These are phyloP conservation scores for Nemurella pictetii DNA, from an alignment of 2,888 invertebrate species.

Conservation along the genomic window DNA sequence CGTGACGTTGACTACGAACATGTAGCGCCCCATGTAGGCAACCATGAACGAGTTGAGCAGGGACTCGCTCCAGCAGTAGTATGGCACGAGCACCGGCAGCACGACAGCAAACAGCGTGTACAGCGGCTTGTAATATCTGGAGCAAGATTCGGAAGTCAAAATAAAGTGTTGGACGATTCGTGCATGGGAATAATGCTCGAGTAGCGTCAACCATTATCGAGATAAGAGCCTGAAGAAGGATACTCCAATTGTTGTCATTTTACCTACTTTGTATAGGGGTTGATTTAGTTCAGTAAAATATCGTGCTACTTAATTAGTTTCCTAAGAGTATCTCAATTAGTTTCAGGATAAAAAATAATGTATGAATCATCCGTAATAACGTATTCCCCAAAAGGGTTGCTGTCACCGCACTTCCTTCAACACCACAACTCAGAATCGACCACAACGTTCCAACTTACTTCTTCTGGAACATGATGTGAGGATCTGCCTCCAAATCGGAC, in stretches of 20 bases:
- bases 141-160: too few relatives aligned
- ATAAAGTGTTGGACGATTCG: neutral
- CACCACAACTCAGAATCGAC: too few relatives aligned
- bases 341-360: too few relatives aligned
- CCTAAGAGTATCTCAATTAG: too few relatives aligned
- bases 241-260: neutral
- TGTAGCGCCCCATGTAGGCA: slow-evolving; percentile 64
- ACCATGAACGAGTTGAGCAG: slow-evolving; percentile 62
- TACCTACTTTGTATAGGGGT: too few relatives aligned
- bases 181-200: neutral
- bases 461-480: slow-evolving; percentile 73
- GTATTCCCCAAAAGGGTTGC: too few relatives aligned
- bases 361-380: too few relatives aligned
- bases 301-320: too few relatives aligned
- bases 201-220: too few relatives aligned
- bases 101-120: slow-evolving; percentile 62
- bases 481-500: slow-evolving; percentile 73
- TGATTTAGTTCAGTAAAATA: too few relatives aligned
- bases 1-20: slow-evolving; percentile 67
- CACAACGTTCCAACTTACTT: slow-evolving; percentile 67
- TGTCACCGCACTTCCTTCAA: too few relatives aligned
- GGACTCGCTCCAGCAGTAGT: slow-evolving; percentile 70
- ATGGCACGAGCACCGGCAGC: slow-evolving; percentile 67
- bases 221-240: too few relatives aligned
- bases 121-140: slow-evolving; percentile 67